These are phyloP conservation scores for Spilarctia lutea DNA, from an alignment of 2,888 invertebrate genomes.

Conservation along the genomic window DNA sequence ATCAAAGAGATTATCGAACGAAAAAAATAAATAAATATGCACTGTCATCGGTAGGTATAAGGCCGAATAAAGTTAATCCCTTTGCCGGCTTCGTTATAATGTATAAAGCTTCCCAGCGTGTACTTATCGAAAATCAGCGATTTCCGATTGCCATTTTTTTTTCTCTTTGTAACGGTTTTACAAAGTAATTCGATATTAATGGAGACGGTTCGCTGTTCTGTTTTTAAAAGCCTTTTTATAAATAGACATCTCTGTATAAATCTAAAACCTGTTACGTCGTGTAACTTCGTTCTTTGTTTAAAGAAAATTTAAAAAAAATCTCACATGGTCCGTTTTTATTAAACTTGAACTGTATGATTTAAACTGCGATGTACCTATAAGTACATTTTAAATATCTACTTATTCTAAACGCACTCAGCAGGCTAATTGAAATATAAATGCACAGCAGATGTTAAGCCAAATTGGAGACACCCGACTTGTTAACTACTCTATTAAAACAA, in stretches of 20 bases:
- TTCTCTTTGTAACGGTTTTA: slow-evolving; percentile 17
- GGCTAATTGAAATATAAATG: background rate
- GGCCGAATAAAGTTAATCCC: slow-evolving; percentile 51
- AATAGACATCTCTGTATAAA: background rate
- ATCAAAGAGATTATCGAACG: slow-evolving; percentile 62
- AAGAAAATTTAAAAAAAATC: background rate
- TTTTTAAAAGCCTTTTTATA: background rate
- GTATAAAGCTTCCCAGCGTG: slow-evolving; percentile 26
- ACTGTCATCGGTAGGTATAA: slow-evolving; percentile 43
- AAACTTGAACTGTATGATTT: background rate
- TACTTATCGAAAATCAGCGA: slow-evolving; percentile 41
- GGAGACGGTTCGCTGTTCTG: slow-evolving; percentile 4
- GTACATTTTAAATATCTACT: background rate
- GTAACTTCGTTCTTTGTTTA: background rate
- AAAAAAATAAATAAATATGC: slow-evolving; percentile 42
- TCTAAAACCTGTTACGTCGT: background rate
- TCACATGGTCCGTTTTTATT: background rate
- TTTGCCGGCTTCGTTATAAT: slow-evolving; percentile 49
- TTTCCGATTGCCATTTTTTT: slow-evolving; percentile 29
- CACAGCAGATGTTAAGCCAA: no score
- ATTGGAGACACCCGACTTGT: background rate
- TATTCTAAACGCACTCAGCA: background rate
- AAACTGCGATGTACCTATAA: background rate
- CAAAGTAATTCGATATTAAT: slow-evolving; percentile 12
- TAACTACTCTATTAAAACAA: no score